Conservation (phyloP, 1,140 invertebrate species). For the Liolophura sinensis region DNA sequence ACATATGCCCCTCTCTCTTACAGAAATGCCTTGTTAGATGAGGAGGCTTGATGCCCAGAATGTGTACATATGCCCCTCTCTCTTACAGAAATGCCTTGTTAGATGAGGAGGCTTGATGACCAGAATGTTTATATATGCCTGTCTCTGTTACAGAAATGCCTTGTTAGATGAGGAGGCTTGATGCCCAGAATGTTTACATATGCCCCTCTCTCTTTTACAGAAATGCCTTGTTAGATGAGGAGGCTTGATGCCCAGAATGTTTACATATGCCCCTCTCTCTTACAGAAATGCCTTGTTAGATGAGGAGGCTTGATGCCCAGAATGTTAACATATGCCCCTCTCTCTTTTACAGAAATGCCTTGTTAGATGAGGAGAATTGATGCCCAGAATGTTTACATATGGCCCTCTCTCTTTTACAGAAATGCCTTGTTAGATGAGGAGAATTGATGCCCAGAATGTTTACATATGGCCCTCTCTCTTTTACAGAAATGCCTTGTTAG, state of each 20-base stretch:
- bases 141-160: slow-evolving; percentile 65
- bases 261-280: too few relatives aligned
- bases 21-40: slow-evolving; percentile 79
- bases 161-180: slow-evolving; percentile 89
- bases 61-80: too few relatives aligned
- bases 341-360: slow-evolving; percentile 65
- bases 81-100: slow-evolving; percentile 71
- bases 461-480: too few relatives aligned
- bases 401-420: slow-evolving; percentile 54
- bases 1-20: too few relatives aligned
- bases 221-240: slow-evolving; percentile 82
- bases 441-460: slow-evolving; percentile 92
- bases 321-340: too few relatives aligned
- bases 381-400: too few relatives aligned
- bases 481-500: slow-evolving; percentile 74
- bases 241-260: slow-evolving; percentile 92
- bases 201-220: slow-evolving; percentile 55
- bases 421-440: slow-evolving; percentile 83
- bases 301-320: slow-evolving; percentile 88
- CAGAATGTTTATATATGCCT: too few relatives aligned
- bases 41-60: slow-evolving; percentile 91
- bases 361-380: slow-evolving; percentile 92
- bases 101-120: slow-evolving; percentile 92
- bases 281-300: slow-evolving; percentile 78
- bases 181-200: too few relatives aligned